Evolutionary conservation across 2,797 vertebrate genomes (phyloP).

Genomic region (Anas flavirostris): DNA sequence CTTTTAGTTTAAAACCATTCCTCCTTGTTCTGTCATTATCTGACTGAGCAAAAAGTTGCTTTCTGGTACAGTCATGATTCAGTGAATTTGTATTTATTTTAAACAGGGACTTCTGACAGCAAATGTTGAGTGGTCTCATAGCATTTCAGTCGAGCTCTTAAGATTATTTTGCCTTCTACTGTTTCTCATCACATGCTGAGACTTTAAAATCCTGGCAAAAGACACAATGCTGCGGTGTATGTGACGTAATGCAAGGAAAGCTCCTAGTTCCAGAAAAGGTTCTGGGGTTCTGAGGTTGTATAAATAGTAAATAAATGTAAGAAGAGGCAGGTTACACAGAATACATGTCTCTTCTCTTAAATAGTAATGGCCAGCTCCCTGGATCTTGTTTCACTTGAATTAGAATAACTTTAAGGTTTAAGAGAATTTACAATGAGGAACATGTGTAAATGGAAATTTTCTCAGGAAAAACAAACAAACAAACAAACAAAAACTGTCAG

Average conservation of each 20-base stretch:
- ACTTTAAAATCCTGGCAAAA: neutral
- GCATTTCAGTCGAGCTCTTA: neutral
- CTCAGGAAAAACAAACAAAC: too few species aligned
- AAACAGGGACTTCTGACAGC: neutral
- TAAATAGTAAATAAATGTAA: neutral
- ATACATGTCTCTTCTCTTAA: neutral
- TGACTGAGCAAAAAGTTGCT: too few species aligned
- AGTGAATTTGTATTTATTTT: neutral
- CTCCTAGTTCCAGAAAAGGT: fast-evolving
- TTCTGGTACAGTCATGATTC: neutral
- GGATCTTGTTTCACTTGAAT: neutral
- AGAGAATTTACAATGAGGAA: neutral
- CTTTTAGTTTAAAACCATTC: too few species aligned
- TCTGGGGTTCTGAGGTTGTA: neutral
- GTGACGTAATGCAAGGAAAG: neutral
- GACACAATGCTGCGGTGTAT: fast-evolving
- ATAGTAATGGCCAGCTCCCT: neutral
- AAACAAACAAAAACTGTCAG: neutral
- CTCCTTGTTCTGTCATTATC: too few species aligned
- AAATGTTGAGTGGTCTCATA: neutral
- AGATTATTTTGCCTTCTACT: neutral
- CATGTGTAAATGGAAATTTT: neutral
- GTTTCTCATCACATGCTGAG: neutral
- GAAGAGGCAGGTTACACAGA: neutral
- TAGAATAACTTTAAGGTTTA: neutral